Base-by-base conservation (phyloP, 1,140 invertebrate genomes). In the Phthorimaea operculella region DNA sequence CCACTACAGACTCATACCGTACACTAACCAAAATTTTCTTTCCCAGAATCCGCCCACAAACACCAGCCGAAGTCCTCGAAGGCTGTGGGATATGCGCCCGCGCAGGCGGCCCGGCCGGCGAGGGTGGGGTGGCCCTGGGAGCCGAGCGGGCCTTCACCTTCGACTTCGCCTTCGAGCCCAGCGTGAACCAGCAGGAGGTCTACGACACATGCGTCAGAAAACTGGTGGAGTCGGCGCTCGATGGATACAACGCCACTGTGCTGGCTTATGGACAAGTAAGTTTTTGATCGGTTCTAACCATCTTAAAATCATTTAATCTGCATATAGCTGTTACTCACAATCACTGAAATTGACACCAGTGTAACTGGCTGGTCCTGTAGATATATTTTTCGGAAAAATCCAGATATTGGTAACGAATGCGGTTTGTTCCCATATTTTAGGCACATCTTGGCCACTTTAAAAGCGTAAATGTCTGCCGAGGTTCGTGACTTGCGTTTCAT, bases 111-210 rank as follows among this genome's bases (percentile, higher is more conserved):
- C 92, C 95, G 10, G 89, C 92, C 1, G 92, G 91, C 0, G 95
- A 97, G 63, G 94, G 96, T 0, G 96, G 99, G 77, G 91, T 99
- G 1, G 93, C 95, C 58, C 87, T 99, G 7, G 97, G 97, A 48
- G 92, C 93, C 14, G 97, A 99, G 80, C 95, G 97, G 74, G 92
- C 94, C 34, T 99, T 99, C 87, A 99, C 98, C 6, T 99, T 98
- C 83, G 97, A 99, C 86, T 93, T 94, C 87, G 96, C 99, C 4
- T 97, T 98, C 76, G 94, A 97, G 75, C 91, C 90, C 5, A 87
- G 86, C 52, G 87, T 89, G n/a, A 87, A 87, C 63, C 91, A 95
- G 88, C 76, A 92, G 50, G 87, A 90, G 14, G 87, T 99, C 18
- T 99, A 98, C 76, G 89, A 92, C n/a, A 89, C 88, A 0, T 97